A percentile compares a stretch with the other conserved stretches of the same genome.
Evolutionary conservation across 64 coral and sea anemone species (phyloP).

Genomic region (Astreopora myriophthalma): DNA sequence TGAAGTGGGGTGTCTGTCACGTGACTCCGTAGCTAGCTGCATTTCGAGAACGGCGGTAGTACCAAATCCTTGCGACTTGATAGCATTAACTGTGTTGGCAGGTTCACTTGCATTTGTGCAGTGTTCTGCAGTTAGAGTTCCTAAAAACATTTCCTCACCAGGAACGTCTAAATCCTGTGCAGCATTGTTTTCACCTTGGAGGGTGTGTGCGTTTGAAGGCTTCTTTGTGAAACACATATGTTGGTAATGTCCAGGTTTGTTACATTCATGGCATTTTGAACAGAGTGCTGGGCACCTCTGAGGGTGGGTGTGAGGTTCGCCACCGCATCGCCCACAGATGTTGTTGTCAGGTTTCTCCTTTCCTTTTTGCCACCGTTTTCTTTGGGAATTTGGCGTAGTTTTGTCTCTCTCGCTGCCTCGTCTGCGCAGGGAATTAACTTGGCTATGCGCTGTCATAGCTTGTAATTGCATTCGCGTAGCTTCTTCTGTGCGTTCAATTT

Average conservation of each 20-base stretch:
- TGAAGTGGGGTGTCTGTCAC: slow-evolving; percentile 28
- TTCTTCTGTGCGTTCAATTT: slow-evolving; percentile 82
- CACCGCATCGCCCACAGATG: slow-evolving; percentile 35
- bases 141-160: slow-evolving; percentile 27
- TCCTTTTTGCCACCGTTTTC: not conserved
- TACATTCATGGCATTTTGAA: slow-evolving; percentile 45
- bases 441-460: slow-evolving; percentile 33
- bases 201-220: not conserved
- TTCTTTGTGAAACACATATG: slow-evolving; percentile 18
- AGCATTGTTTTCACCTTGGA: not conserved
- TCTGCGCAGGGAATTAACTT: slow-evolving; percentile 36
- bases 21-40: slow-evolving; percentile 41
- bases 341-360: not conserved
- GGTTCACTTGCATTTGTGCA: not conserved
- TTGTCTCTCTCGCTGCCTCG: slow-evolving; percentile 41
- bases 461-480: slow-evolving; percentile 53
- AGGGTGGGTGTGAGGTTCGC: not conserved
- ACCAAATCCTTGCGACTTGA: not conserved
- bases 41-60: slow-evolving; percentile 39
- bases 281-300: slow-evolving; percentile 41
- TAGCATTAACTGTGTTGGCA: not conserved
- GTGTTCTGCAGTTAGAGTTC: slow-evolving; percentile 18
- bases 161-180: not conserved
- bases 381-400: not conserved
- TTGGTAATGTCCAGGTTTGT: slow-evolving; percentile 52